Base-by-base conservation (phyloP, 2,888 invertebrate genomes). In the Sesia bembeciformis region DNA sequence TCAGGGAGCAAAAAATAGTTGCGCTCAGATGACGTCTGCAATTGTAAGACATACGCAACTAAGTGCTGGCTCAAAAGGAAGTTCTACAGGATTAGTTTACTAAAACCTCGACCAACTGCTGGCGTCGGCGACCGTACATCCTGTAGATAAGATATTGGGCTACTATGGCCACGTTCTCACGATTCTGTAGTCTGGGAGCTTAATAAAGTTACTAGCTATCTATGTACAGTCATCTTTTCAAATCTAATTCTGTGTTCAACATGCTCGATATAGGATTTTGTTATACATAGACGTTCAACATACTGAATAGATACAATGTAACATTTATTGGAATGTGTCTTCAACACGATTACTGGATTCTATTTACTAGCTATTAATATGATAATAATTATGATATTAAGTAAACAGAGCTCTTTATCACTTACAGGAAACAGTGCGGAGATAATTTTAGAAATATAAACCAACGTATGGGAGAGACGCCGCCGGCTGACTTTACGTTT, bases 81-180 rank as follows among this genome's bases (percentile, higher is more conserved):
- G 72, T 68, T 62, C 59, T 67, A 68, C 62, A 60, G 68, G 71
- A 81, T 80, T 78, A 83, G 70, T 67, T 62, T 64, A 65, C 60
- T 76, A 74, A 50, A 83, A 78, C 80, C 76, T 77, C 77, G 70
- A 74, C 73, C 73, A 74, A 69, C 40, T 7, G 67, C 68, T 64
- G 79, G 76, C 81, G 76, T 76, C 76, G 74, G 71, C 76, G 70
- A 70, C 72, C 70, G 66, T 68, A 71, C 77, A 85, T 88, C 88
- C 87, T 85, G 84, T 67, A 75, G 86, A 87, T 87, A 88, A 85
- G 76, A 74, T 62, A 67, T 70, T 71, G 65, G 74, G 70, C 70
- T 70, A 75, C 72, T 74, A 63, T 62, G 62, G 64, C 68, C 70
- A 72, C 67, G 70, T 78, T 82, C 78, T 78, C 79, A 74, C 70